These are phyloP conservation scores for Arenaria interpres DNA, from an alignment of 2,113 vertebrate genomes.

Conservation along the genomic window DNA sequence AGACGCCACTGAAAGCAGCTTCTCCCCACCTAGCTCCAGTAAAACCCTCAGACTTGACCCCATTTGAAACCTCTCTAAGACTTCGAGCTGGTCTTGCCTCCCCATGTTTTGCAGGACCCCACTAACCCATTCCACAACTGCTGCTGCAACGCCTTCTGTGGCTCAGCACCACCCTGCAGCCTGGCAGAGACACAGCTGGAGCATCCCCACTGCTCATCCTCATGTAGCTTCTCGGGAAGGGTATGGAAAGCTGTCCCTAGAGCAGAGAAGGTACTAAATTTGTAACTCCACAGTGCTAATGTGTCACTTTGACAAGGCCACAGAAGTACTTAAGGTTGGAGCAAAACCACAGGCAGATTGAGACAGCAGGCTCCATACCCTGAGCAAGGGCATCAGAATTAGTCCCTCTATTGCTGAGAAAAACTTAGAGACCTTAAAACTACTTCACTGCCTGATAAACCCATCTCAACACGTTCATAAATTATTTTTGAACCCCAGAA, in stretches of 20 bases:
- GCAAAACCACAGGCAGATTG: neutral
- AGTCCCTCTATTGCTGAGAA: neutral
- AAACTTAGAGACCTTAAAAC: neutral
- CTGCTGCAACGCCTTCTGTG: neutral
- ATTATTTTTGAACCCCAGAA: neutral
- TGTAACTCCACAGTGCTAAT: accelerated
- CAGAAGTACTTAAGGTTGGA: neutral
- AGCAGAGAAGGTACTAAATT: neutral
- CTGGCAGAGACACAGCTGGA: neutral
- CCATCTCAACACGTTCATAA: neutral
- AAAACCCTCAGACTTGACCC: neutral
- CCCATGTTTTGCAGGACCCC: neutral
- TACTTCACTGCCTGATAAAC: neutral
- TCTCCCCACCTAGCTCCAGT: neutral
- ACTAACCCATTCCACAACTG: neutral
- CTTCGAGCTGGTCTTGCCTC: neutral
- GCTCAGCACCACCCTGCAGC: neutral
- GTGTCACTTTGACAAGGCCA: neutral
- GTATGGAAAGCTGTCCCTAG: neutral
- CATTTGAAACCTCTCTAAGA: neutral
- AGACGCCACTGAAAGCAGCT: neutral
- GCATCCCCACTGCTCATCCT: neutral
- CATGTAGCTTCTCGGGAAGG: accelerated
- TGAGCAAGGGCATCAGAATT: neutral
- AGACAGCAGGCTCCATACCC: neutral